Base-by-base conservation (phyloP, 2,888 invertebrate genomes). In the Cantharis nigra region DNA sequence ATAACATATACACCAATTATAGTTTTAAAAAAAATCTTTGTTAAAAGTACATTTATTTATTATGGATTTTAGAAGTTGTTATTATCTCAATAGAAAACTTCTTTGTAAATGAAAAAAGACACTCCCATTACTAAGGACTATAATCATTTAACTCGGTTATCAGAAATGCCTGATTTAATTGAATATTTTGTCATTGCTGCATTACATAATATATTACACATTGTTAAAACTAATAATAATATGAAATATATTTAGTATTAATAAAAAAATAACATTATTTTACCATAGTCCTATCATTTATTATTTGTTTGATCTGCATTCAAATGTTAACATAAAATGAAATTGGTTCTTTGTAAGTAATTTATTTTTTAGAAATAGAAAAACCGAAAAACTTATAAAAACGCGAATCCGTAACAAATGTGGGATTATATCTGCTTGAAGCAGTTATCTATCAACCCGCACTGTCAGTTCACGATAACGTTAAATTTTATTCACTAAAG, bases 371-470 rank as follows among this genome's bases (percentile, higher is more conserved):
- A 67, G 65, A 67, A 67, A 67, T n/a, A 23, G 13, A 26, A 26
- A 67, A 67, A 67, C 65, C 65, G 26, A 67, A 67, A 67, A 67
- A 67, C 26, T 23, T 67, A 67, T 67, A 67, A 67, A 67, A 67
- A 67, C 65, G 65, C 23, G 65, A 67, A 67, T 67, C 11, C 62
- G 69, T 75, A 71, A 75, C 71, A 71, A 75, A 75, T 75, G 75
- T 72, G 75, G 33, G 75, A 75, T 75, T 75, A 75, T 67, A 67
- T 49, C 70, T 71, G 70, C 75, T 71, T 75, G 70, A 70, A 74
- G 70, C 62, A 30, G 71, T 71, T 71, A 75, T 75, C 75, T 71
- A 71, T 75, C 75, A 75, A 75, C 75, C 75, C 75, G 75, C 72
- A 75, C 75, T 71, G 75, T 75, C 75, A 75, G 67, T 30, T 63